Conservation (phyloP, 2,888 invertebrate species). For the Ophioninae sp. region DNA sequence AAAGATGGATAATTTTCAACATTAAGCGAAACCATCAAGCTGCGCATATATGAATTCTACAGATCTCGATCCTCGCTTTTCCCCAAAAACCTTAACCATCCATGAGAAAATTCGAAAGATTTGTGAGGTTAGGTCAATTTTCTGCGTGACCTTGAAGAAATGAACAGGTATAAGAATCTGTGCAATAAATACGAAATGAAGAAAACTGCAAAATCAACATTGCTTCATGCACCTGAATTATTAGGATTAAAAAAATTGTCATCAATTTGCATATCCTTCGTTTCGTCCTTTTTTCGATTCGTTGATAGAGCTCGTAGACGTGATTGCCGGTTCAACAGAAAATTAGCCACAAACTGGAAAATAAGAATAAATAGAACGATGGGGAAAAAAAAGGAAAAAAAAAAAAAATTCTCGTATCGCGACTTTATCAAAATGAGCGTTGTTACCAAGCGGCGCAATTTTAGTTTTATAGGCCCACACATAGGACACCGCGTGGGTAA, state of each 20-base stretch:
- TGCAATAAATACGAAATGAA: too few species aligned
- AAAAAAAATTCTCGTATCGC: constrained; percentile 13
- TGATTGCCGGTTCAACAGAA: constrained; percentile 15
- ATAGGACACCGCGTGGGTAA: background rate
- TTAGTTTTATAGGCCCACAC: background rate
- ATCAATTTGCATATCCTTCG: background rate
- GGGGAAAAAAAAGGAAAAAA: background rate
- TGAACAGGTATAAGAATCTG: too few species aligned
- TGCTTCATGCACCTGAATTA: background rate
- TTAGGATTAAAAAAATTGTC: background rate
- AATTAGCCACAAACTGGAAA: background rate
- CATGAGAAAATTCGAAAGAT: too few species aligned
- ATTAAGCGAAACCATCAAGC: background rate
- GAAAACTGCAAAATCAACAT: background rate
- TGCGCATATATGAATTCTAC: too few species aligned
- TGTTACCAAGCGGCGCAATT: constrained; percentile 43
- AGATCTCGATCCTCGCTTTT: too few species aligned
- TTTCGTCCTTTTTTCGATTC: background rate
- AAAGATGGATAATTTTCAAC: too few species aligned
- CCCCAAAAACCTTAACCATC: too few species aligned
- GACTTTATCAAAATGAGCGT: constrained; percentile 42
- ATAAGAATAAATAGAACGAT: background rate
- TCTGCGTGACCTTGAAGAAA: too few species aligned
- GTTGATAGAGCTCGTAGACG: background rate
- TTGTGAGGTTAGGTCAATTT: too few species aligned